Evolutionary conservation across 2,888 invertebrate species (phyloP), one percentile per base, ranked within the genome.

Genomic region (Drosophila fulvimacula): DNA sequence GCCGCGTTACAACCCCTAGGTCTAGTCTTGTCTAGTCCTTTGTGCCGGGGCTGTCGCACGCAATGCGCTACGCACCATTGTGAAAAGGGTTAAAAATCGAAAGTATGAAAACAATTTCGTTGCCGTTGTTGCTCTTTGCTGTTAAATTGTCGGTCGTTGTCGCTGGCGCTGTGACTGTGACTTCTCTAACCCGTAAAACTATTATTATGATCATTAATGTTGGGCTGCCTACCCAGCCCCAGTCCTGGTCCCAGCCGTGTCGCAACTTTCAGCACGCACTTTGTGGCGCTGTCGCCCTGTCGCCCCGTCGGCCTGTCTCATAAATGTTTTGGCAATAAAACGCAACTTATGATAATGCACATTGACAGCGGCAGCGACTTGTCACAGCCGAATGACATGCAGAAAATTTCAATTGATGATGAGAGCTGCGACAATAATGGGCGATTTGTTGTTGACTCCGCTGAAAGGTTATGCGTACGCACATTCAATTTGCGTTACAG

Each of bases 301-400:
- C 59, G 53, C 49, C 55, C 56, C 64, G 63, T 64, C 59, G 53
- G 46, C 52, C 53, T 68, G 63, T 71, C 83, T 82, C 79, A 85
- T 83, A 83, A 86, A 83, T 86, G 86, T 83, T 86, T 86, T 83
- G 81, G 81, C 83, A 86, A 81, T 86, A 83, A 83, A 83, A 81
- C 75, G 71, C 86, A 73, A 80, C 69, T 81, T 83, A 86, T 83
- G 83, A 79, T 86, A 83, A 83, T 83, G 82, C 85, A 76, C 76
- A 82, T 76, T 76, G 76, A 76, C 76, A 73, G 76, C 51, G 34
- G 59, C 76, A 70, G 66, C 76, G 69, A 73, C 76, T 63, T 76
- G 77, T 66, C 73, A 76, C 59, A 69, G 73, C 41, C 44, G 44
- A 51, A 82, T 81, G 81, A 82, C 82, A 80, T 81, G 80, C 77